Percentiles rank a stretch among this genome's conserved stretches.
Evolutionary conservation across 30 jellyfish, hydroid and myxozoan genomes (phyloP).

Genomic region (Catostylus mosaicus): DNA sequence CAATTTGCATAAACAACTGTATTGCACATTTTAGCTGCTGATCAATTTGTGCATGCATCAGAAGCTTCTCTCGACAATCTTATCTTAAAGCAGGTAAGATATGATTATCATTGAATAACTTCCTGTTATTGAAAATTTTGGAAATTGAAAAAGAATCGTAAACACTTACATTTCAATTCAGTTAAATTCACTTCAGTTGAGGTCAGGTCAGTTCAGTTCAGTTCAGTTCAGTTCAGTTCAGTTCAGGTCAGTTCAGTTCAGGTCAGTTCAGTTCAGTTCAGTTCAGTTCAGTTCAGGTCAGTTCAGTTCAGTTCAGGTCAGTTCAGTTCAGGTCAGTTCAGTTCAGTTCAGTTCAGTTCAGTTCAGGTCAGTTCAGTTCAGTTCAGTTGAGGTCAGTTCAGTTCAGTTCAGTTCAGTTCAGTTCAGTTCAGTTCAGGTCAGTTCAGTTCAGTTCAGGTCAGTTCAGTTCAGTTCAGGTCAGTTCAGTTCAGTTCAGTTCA

Average conservation of each 20-base stretch:
- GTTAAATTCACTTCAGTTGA: no score
- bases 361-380: constrained; percentile 4
- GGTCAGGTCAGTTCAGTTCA: constrained; percentile 6
- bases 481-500: constrained; percentile 6
- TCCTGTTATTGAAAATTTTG: neutral
- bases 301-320: constrained; percentile 4
- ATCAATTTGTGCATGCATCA: constrained; percentile 58
- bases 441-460: constrained; percentile 4
- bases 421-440: constrained; percentile 4
- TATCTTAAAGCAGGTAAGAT: constrained; percentile 47
- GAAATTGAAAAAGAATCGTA: no score
- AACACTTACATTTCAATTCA: no score
- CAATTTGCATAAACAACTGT: no score
- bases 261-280: constrained; percentile 4
- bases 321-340: constrained; percentile 1
- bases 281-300: constrained; percentile 4
- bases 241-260: constrained; percentile 4
- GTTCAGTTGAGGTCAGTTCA: constrained; percentile 1
- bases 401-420: constrained; percentile 1
- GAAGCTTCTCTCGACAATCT: constrained; percentile 64
- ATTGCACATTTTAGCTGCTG: constrained; percentile 30
- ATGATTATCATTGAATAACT: neutral
- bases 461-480: constrained; percentile 4
- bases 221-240: constrained; percentile 6
- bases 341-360: constrained; percentile 6